Evolutionary conservation across 2,888 invertebrate species (phyloP), one percentile per base, ranked within the genome.

Genomic region (Buathra laborator): DNA sequence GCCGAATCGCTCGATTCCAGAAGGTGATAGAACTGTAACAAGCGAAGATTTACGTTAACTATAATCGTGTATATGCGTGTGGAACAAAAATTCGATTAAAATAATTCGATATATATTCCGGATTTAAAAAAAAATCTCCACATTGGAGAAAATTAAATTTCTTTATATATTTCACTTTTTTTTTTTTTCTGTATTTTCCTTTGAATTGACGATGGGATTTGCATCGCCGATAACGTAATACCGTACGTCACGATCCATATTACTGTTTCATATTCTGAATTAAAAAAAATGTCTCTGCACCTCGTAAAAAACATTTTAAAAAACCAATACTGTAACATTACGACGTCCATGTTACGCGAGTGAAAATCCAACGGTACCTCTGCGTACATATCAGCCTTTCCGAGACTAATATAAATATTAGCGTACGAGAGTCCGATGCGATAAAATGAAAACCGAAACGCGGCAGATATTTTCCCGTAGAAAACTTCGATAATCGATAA

Each of bases 11-110:
- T 97, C 86, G 96, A 95, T 90, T 97, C 96, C 93, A 98, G 92
- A 86, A 97, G 94, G 72, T 96, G 95, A 91, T 97, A 96, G 92
- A 98, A 98, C 98, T 98, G 96, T 62, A 96, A 96, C 93, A 94
- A 94, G 93, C 91, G 91, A 90, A 89, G 86, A 87, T 68, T 16
- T 2, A 46, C 29, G 29, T 62, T 62, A 62, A 32, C 29, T 29
- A 7, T 6, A 62, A 48, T 48, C 59, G 29, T 29, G 14, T 7
- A 29, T 29, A 3, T 9, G 14, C 59, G 14, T 32, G 14, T 29
- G 59, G 32, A 32, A 62, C 14, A 3, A 2, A 62, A 62, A 56
- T 37, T 9, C 1, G 48, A 48, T 14, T n/a, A 1, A n/a, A 48
- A 37, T 37, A 51, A 71, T 37, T 37, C 7, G 37, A 24, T 37